phyloP scores from a whole-genome alignment of 1,140 invertebrate genomes.

The Apis laboriosa region DNA sequence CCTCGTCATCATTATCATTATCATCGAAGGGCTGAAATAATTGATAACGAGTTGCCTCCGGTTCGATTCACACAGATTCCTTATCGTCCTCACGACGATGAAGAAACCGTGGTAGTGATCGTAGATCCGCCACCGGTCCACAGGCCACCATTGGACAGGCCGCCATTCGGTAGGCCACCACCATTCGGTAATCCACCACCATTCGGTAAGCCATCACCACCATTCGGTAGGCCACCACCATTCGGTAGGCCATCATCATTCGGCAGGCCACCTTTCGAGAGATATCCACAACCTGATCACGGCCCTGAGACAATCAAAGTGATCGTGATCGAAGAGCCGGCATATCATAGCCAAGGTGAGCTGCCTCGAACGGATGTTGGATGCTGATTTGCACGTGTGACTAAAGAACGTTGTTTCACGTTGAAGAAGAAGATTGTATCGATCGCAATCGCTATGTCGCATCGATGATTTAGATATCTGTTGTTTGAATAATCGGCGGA shows the following conservation, averaged over 20 bases:
- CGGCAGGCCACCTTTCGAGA: too few species aligned
- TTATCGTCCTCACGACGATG: background rate
- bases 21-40: background rate
- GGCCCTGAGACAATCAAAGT: slow-evolving; percentile 41
- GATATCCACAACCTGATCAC: background rate
- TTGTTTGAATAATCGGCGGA: background rate
- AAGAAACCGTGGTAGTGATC: slow-evolving; percentile 49
- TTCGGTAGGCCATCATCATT: too few species aligned
- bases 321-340: slow-evolving; percentile 61
- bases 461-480: background rate
- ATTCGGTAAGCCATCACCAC: too few species aligned
- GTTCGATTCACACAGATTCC: background rate
- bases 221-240: too few species aligned
- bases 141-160: slow-evolving; percentile 20
- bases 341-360: slow-evolving; percentile 60
- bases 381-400: background rate
- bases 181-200: background rate
- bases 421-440: background rate
- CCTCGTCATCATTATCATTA: background rate
- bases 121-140: background rate
- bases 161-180: background rate
- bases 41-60: background rate
- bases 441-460: background rate
- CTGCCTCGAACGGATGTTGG: background rate
- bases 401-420: background rate